Base-by-base conservation (phyloP, 2,113 vertebrate genomes). In the Calyptommatus sinebrachiatus region DNA sequence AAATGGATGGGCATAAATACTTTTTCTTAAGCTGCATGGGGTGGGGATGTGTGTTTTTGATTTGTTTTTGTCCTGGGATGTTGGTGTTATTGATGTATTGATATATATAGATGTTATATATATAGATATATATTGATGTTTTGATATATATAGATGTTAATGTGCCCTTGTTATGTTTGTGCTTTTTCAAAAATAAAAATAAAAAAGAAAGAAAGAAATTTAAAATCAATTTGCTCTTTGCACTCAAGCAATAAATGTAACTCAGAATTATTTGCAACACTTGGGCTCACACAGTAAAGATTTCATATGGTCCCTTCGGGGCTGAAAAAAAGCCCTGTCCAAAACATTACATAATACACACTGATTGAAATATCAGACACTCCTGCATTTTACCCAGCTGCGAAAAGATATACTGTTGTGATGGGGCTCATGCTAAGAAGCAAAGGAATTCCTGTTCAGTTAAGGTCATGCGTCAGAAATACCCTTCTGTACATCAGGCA, bases 391-490 rank as follows among this genome's bases (percentile, higher is more conserved):
- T 84, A 84, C 63, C 76, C 84, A 91, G 85, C 86, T 88, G 83
- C 62, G 76, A 90, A 83, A 88, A 84, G 77, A 85, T 82, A 80
- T 83, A 81, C 60, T 66, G 76, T 1, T 5, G 75, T 79, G 78
- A n/a, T 80, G 76, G 88, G 87, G 83, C 90, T 84, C 85, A 88
- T 0, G 74, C 80, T 88, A 86, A 91, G 88, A 73, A 90, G 85
- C 31, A 87, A 79, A 92, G 90, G 86, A 88, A 92, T 61, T 85
- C 76, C 88, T 90, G 89, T 91, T 85, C 88, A 67, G 81, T 78
- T 86, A 84, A 84, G 88, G 91, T 93, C 89, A 93, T 88, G 88
- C 85, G 79, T 93, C 92, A 93, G 92, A 93, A 93, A 93, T 91
- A 91, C 89, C 91, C 91, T 89, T 92, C 89, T 88, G 90, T 88